Evolutionary conservation across 2,888 invertebrate species (phyloP).

Genomic region (Drosophila colorata): DNA sequence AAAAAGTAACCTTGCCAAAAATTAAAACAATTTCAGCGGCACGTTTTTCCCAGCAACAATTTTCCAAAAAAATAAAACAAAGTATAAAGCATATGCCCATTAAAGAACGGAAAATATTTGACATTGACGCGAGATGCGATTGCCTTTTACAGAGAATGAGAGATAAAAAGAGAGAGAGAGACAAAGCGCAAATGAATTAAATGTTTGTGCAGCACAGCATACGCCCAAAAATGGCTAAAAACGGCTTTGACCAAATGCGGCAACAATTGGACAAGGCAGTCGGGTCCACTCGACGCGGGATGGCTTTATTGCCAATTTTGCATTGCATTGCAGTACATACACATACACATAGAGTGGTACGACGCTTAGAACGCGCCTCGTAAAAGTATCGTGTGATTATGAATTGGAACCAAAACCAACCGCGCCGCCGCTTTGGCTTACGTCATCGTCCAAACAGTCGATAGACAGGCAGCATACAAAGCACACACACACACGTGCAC

Average conservation of each 20-base stretch:
- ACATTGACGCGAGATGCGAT: slow-evolving; percentile 60
- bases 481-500: slow-evolving; percentile 28
- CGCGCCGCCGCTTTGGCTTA: slow-evolving; percentile 59
- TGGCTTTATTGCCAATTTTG: slow-evolving; percentile 48
- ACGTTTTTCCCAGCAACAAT: slow-evolving; percentile 39
- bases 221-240: slow-evolving; percentile 78
- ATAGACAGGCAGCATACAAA: slow-evolving; percentile 60
- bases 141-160: slow-evolving; percentile 57
- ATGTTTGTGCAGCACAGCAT: slow-evolving; percentile 50
- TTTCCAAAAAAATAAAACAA: slow-evolving; percentile 27
- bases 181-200: slow-evolving; percentile 70
- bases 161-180: slow-evolving; percentile 28
- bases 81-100: slow-evolving; percentile 50
- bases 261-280: slow-evolving; percentile 74
- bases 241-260: slow-evolving; percentile 66
- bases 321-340: slow-evolving; percentile 28
- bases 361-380: slow-evolving; percentile 62
- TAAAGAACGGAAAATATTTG: slow-evolving; percentile 73
- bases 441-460: slow-evolving; percentile 72
- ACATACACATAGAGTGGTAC: slow-evolving; percentile 10
- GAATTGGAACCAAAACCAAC: slow-evolving; percentile 70
- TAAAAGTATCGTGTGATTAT: slow-evolving; percentile 77
- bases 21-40: slow-evolving; percentile 34
- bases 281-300: slow-evolving; percentile 40
- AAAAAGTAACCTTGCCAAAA: slow-evolving; percentile 46